Percentiles rank a stretch among this genome's conserved stretches.
Evolutionary conservation across 2,888 invertebrate species (phyloP).

Genomic region (Leucophenga montana): DNA sequence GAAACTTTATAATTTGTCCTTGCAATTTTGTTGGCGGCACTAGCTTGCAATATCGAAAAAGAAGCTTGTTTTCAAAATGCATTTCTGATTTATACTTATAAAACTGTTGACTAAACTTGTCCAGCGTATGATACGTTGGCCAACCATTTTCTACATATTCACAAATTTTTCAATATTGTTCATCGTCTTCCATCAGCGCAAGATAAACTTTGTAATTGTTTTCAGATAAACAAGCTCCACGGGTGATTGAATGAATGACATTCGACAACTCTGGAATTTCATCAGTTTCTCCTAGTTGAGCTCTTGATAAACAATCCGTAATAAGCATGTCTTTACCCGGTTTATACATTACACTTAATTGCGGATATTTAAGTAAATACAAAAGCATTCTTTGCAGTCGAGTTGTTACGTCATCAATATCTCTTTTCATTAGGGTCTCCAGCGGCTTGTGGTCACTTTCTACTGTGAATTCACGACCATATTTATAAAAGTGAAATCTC

Average conservation of each 20-base stretch:
- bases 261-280: slow-evolving; percentile 25
- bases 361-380: slow-evolving; percentile 42
- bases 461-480: slow-evolving; percentile 49
- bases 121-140: slow-evolving; percentile 38
- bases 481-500: slow-evolving; percentile 64
- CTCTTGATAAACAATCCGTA: slow-evolving; percentile 41
- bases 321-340: slow-evolving; percentile 42
- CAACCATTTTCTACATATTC: slow-evolving; percentile 37
- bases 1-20: slow-evolving; percentile 40
- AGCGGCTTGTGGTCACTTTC: slow-evolving; percentile 64
- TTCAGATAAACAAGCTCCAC: slow-evolving; percentile 34
- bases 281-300: slow-evolving; percentile 33
- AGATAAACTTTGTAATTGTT: slow-evolving; percentile 27
- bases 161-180: slow-evolving; percentile 23
- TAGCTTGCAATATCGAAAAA: slow-evolving; percentile 36
- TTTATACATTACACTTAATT: slow-evolving; percentile 39
- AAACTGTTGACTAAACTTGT: slow-evolving; percentile 26
- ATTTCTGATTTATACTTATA: slow-evolving; percentile 26
- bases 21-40: slow-evolving; percentile 46
- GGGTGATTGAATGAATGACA: slow-evolving; percentile 33
- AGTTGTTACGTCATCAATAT: slow-evolving; percentile 54
- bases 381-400: slow-evolving; percentile 47
- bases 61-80: slow-evolving; percentile 32
- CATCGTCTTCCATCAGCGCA: slow-evolving; percentile 25
- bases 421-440: slow-evolving; percentile 54